Evolutionary conservation across 2,113 vertebrate species (phyloP), one percentile per base, ranked within the genome.

Genomic region (Amblyopsis rosae): DNA sequence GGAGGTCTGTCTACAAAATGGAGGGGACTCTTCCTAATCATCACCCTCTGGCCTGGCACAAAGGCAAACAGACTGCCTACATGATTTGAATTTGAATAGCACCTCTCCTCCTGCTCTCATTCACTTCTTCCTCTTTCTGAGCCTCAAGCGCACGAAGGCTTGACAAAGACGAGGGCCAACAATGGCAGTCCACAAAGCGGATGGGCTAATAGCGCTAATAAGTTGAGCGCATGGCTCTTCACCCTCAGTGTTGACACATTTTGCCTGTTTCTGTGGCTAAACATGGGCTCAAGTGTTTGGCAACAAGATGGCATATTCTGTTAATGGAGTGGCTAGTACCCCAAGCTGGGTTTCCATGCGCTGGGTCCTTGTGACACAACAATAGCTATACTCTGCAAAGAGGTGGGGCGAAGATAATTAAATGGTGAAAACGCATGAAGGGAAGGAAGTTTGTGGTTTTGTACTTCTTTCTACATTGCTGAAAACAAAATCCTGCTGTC

Each of bases 151-250:
- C 83, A 59, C 62, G 11, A 6, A 35, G 55, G 83, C 69, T 50
- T 55, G 63, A 86, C 89, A 90, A 90, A 90, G 87, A 85, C 46
- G n/a, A 33, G 64, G 65, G 86, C 77, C 17, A 81, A 92, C 92
- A 92, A 92, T 89, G 87, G 89, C 84, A 71, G 85, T 59, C 10
- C 69, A 90, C 87, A 91, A 89, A 90, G 87, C 90, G 88, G 89
- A 89, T 85, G 82, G 86, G 80, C 88, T 93, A 92, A 93, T 93
- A 85, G 91, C 77, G 74, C 89, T 93, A 93, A 93, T 93, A 91
- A 87, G 86, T 92, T 81, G 91, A 92, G 87, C 80, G 82, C 67
- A 77, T 77, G 89, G 85, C 89, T 87, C 84, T 88, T 60, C 76
- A 15, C 84, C 84, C 79, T 80, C 80, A 64, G 4, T 90, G 90